Conservation (phyloP, 2,888 invertebrate species). For the Mystacides longicornis region DNA sequence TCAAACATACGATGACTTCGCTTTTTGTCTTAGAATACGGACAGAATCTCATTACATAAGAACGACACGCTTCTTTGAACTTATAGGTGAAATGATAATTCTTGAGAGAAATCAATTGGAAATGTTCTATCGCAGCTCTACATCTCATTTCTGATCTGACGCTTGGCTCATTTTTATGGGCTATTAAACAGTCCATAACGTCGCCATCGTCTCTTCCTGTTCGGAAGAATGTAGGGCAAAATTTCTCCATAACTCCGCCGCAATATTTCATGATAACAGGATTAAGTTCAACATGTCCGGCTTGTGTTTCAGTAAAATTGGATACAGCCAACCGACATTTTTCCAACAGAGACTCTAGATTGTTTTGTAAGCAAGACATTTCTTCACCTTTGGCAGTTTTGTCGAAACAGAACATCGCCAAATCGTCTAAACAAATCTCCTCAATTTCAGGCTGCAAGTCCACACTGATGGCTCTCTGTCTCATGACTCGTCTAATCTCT, state of each 20-base stretch:
- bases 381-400: slow-evolving; percentile 86
- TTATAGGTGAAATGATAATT: slow-evolving; percentile 90
- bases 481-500: slow-evolving; percentile 87
- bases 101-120: slow-evolving; percentile 88
- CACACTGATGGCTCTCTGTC: slow-evolving; percentile 85
- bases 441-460: slow-evolving; percentile 93
- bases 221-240: slow-evolving; percentile 64
- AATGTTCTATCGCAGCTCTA: slow-evolving; percentile 91
- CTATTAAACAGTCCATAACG: slow-evolving; percentile 88
- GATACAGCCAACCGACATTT: slow-evolving; percentile 71
- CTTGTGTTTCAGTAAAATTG: slow-evolving; percentile 84
- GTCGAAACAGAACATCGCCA: slow-evolving; percentile 75
- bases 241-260: slow-evolving; percentile 64
- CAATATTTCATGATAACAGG: slow-evolving; percentile 80
- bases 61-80: slow-evolving; percentile 90
- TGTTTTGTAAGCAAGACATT: slow-evolving; percentile 85
- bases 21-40: slow-evolving; percentile 65
- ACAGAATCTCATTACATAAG: slow-evolving; percentile 65
- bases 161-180: slow-evolving; percentile 82
- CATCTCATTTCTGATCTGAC: slow-evolving; percentile 76
- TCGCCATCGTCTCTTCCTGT: slow-evolving; percentile 74
- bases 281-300: slow-evolving; percentile 84
- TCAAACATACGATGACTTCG: slow-evolving; percentile 77
- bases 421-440: slow-evolving; percentile 78
- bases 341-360: slow-evolving; percentile 59